A percentile compares a stretch with the other conserved stretches of the same genome.
Evolutionary conservation across 2,113 vertebrate genomes (phyloP).

Genomic region (Amia ocellicauda): DNA sequence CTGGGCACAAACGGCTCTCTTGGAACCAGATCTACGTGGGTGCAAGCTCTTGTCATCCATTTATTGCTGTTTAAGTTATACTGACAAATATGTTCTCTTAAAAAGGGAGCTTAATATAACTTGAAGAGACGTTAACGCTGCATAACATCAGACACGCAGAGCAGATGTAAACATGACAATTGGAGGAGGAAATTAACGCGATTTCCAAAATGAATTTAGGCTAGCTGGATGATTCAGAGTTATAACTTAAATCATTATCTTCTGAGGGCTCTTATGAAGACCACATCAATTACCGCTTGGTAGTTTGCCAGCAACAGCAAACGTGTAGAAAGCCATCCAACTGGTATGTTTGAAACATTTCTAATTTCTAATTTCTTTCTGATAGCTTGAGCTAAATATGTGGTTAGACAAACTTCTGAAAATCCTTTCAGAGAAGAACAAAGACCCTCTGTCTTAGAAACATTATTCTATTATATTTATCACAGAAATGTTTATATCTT

Average conservation of each 20-base stretch:
- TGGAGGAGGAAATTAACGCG: constrained; percentile 33
- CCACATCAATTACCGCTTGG: neutral
- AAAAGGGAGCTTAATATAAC: neutral
- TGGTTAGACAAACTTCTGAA: too few relatives aligned
- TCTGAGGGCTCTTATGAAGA: neutral
- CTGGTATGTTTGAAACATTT: too few relatives aligned
- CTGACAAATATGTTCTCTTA: neutral
- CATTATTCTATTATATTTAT: too few relatives aligned
- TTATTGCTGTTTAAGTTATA: neutral
- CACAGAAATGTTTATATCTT: too few relatives aligned
- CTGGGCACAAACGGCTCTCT: neutral
- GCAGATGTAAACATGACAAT: constrained; percentile 52
- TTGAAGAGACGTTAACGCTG: neutral
- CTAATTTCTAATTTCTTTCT: too few relatives aligned
- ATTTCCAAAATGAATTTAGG: constrained; percentile 30
- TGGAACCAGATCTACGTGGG: neutral
- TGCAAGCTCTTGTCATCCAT: neutral
- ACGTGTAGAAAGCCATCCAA: too few relatives aligned
- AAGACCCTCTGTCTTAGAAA: too few relatives aligned
- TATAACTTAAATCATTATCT: constrained; percentile 8
- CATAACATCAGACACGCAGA: neutral
- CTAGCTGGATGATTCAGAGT: constrained; percentile 44
- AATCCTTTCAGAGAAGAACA: too few relatives aligned
- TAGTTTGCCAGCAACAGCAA: neutral
- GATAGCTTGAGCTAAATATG: too few relatives aligned